These are phyloP conservation scores for Gallirallus australis DNA, from an alignment of 2,797 vertebrate species.

Conservation along the genomic window DNA sequence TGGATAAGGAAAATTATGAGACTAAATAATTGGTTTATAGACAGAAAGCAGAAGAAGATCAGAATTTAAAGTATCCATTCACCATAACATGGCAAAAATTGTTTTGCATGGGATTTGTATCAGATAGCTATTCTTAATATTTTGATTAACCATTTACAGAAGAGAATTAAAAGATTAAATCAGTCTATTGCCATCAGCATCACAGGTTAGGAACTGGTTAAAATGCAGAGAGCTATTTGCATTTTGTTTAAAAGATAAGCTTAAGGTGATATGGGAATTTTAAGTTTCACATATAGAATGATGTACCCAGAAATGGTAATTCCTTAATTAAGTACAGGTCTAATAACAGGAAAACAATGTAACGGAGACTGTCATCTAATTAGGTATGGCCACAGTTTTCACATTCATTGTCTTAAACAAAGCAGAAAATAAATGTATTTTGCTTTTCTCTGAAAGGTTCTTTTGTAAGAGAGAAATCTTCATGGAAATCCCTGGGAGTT, in stretches of 20 bases:
- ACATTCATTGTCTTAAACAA: neutral
- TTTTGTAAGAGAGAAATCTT: neutral
- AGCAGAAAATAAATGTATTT: neutral
- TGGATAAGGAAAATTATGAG: neutral
- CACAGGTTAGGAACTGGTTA: neutral
- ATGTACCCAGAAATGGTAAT: neutral
- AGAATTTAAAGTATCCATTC: neutral
- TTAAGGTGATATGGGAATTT: neutral
- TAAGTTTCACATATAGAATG: neutral
- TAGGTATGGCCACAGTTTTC: neutral
- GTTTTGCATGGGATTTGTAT: neutral
- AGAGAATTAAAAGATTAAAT: neutral
- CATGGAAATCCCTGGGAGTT: neutral
- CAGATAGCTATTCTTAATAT: neutral
- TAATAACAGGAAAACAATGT: neutral
- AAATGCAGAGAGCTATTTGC: neutral
- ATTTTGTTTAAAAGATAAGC: neutral
- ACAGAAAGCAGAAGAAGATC: neutral
- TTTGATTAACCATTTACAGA: neutral
- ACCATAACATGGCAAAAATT: neutral
- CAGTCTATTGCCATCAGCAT: neutral
- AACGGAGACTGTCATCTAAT: neutral
- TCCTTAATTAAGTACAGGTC: neutral
- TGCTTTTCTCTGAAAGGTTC: neutral
- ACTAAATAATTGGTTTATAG: neutral